Evolutionary conservation across 2,797 vertebrate species (phyloP), one percentile per base, ranked within the genome.

Genomic region (Rhynchotus rufescens): DNA sequence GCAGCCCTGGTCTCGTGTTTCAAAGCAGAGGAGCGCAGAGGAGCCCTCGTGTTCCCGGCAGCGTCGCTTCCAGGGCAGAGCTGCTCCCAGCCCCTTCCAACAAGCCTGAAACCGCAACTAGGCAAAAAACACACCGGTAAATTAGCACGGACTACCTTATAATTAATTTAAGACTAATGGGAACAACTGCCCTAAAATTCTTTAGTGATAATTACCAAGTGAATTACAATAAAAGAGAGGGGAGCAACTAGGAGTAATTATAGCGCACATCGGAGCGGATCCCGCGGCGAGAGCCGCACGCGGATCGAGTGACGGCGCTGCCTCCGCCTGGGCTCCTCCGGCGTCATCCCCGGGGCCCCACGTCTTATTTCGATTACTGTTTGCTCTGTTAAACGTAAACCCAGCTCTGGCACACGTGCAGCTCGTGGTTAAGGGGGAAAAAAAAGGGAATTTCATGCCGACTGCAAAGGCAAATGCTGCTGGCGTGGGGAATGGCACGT

Each of bases 131-230:
- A 80, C 42, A 65, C 80, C 64, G 87, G 85, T 95, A 94, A 88
- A 93, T 71, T 66, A 93, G 72, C 23, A 44, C 28, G 85, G 82
- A 56, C 74, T 78, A 91, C 89, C 91, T 82, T 88, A 82, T 92
- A 95, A 96, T 95, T 95, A 93, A 95, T 87, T 96, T 71, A 90
- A 95, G 95, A 97, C 91, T 84, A 94, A 97, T 91, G 82, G 59
- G 76, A 84, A 79, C 86, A 89, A 81, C 86, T n/a, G 87, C 95
- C 91, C 92, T 94, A 94, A 91, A 91, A 80, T 82, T 79, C 61
- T 26, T 80, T 86, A 65, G 65, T 32, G 73, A 89, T 91, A 95
- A 97, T 96, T 84, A 96, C 92, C 87, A 67, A 94, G 94, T 47
- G 67, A 97, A 95, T 96, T 93, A 81, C 77, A 96, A 84, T 56